Evolutionary conservation across 1,140 invertebrate genomes (phyloP).

Genomic region (Drosophila pruinosa): DNA sequence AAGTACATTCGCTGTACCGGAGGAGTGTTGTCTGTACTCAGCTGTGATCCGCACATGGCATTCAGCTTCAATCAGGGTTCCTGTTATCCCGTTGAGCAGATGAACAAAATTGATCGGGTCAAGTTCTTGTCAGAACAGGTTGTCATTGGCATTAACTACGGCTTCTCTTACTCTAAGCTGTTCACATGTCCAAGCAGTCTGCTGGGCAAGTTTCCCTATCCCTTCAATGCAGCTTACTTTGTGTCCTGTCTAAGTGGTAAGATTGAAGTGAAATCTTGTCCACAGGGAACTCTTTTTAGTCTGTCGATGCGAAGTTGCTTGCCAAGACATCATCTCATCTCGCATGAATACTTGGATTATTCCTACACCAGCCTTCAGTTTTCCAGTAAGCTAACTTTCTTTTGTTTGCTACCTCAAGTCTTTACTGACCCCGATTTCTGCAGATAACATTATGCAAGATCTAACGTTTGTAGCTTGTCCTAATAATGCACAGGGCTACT

Average conservation of each 20-base stretch:
- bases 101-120: slow-evolving; percentile 36
- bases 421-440: slow-evolving; percentile 23
- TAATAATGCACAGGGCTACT: slow-evolving; percentile 82
- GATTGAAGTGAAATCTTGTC: slow-evolving; percentile 51
- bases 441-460: slow-evolving; percentile 48
- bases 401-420: neutral
- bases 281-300: slow-evolving; percentile 51
- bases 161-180: slow-evolving; percentile 30
- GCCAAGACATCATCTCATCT: slow-evolving; percentile 2
- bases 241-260: slow-evolving; percentile 56
- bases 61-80: slow-evolving; percentile 48
- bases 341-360: slow-evolving; percentile 57
- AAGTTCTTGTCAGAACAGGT: slow-evolving; percentile 38
- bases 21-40: slow-evolving; percentile 44
- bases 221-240: slow-evolving; percentile 65
- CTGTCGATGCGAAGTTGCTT: slow-evolving; percentile 48
- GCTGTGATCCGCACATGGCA: slow-evolving; percentile 35
- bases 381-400: slow-evolving; percentile 45
- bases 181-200: slow-evolving; percentile 44
- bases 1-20: slow-evolving; percentile 62
- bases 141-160: slow-evolving; percentile 33
- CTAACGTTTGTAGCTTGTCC: slow-evolving; percentile 57
- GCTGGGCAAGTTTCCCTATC: slow-evolving; percentile 60
- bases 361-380: slow-evolving; percentile 38
- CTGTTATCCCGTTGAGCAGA: slow-evolving; percentile 30